phyloP scores from a whole-genome alignment of 2,113 vertebrate genomes.

The Oncorhynchus gorbuscha region DNA sequence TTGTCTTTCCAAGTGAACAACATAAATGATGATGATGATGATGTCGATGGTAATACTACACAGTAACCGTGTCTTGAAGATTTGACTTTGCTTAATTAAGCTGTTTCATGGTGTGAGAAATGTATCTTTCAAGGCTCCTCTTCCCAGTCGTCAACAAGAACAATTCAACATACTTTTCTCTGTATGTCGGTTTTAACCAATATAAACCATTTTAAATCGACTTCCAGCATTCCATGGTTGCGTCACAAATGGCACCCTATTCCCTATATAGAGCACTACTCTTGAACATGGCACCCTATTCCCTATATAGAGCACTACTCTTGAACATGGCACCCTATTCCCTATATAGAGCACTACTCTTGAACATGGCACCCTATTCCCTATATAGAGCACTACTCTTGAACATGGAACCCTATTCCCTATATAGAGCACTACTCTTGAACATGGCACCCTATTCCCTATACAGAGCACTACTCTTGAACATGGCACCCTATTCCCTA shows the following conservation, averaged over 20 bases:
- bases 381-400: too few species aligned
- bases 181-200: background rate
- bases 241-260: too few species aligned
- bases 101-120: background rate
- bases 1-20: constrained; percentile 1
- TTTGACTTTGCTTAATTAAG: background rate
- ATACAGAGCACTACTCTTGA: too few species aligned
- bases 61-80: background rate
- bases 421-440: too few species aligned
- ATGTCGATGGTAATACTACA: background rate
- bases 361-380: background rate
- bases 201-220: background rate
- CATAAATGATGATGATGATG: background rate
- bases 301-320: background rate
- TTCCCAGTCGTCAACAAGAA: background rate
- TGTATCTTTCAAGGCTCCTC: background rate
- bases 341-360: background rate
- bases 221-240: too few species aligned
- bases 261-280: background rate
- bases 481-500: too few species aligned
- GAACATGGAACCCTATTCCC: too few species aligned
- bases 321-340: background rate
- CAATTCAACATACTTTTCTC: background rate
- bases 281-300: too few species aligned
- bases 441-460: too few species aligned